Percentiles rank a stretch among this genome's conserved stretches.
Conservation (phyloP, 2,888 invertebrate genomes). For the Resseliella maxima region DNA sequence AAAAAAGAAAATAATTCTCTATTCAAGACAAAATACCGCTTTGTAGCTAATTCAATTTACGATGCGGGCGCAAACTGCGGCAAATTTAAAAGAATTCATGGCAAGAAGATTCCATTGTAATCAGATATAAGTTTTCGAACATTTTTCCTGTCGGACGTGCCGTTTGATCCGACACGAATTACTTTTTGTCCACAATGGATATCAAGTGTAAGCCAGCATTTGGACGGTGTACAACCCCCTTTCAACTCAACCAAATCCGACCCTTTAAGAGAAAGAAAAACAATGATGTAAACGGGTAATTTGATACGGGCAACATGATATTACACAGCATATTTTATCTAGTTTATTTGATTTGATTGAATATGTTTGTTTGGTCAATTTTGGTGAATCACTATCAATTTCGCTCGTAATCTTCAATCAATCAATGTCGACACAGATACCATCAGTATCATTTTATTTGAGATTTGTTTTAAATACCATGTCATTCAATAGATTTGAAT, state of each 20-base stretch:
- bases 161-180: background rate
- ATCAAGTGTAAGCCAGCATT: background rate
- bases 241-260: background rate
- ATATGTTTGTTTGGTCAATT: background rate
- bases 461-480: background rate
- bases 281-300: background rate
- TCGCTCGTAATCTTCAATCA: slow-evolving; percentile 21
- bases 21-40: background rate
- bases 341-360: background rate
- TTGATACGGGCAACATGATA: background rate
- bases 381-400: background rate
- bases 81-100: background rate
- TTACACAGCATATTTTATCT: slow-evolving; percentile 47
- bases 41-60: slow-evolving; percentile 9
- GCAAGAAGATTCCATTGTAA: background rate
- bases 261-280: no score
- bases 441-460: background rate
- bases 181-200: no score
- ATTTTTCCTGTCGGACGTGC: background rate
- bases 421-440: background rate
- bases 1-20: background rate
- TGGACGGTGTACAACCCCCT: background rate
- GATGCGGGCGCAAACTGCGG: background rate
- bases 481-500: background rate
- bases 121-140: background rate